Base-by-base conservation (phyloP, 2,888 invertebrate species). In the Acrocera orbiculus region DNA sequence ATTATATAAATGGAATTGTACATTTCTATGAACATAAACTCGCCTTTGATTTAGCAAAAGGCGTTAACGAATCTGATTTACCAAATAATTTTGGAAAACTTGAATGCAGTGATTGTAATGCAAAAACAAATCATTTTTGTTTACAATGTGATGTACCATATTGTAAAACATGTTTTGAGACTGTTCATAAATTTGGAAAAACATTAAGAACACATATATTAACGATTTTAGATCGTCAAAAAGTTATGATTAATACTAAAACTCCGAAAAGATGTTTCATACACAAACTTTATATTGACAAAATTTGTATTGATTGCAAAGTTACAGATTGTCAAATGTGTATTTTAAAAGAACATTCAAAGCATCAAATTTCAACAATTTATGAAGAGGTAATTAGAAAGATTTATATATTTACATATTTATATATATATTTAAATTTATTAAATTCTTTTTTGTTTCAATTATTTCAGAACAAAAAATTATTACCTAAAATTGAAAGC, bases 101-200 rank as follows among this genome's bases (percentile, higher is more conserved):
- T 10, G 51, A 49, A 23, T 58, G 58, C 34, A 46, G 40, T 34
- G 58, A 58, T 37, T 58, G 58, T 32, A 41, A 45, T 20, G 4
- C 22, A 2, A 27, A 17, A 1, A 51, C 52, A 7, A 27, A 34
- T 5, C 50, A 49, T 8, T 39, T 47, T 11, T 58, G 58, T 39
- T 43, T 43, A n/a, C 44, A 50, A 26, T 58, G 58, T 37, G 47
- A 43, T 27, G 51, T 44, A 3, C 46, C 46, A 31, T 56, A 48
- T 25, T 58, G 58, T 40, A 44, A 41, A 5, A 37, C 33, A 4
- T 58, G 58, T 36, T 58, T 53, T 28, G 44, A 48, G 0, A 38
- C 33, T 2, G 47, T 58, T 0, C 58, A 58, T 37, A 43, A 42
- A 10, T 43, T 48, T 20, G 52, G 54, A 17, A 52, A 48, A 40